Percentiles rank a stretch among this genome's conserved stretches.
Conservation (phyloP, 2,797 vertebrate genomes). For the Otus scops region DNA sequence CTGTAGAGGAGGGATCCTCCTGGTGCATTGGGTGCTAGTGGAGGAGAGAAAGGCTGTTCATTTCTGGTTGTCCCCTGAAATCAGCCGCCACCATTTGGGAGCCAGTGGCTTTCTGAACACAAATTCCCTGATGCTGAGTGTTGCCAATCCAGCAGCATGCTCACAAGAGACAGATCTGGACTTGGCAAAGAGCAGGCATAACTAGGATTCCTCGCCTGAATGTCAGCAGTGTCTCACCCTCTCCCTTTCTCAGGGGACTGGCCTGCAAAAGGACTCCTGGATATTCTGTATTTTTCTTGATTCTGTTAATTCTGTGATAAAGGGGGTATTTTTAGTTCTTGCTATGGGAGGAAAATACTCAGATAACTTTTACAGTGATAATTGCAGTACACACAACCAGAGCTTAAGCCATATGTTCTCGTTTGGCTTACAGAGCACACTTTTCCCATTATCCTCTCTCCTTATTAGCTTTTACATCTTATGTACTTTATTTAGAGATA, state of each 20-base stretch:
- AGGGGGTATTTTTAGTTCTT: neutral
- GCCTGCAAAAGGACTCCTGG: neutral
- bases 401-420: neutral
- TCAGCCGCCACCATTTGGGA: neutral
- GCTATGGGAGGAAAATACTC: neutral
- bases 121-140: neutral
- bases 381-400: neutral
- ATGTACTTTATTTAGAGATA: neutral
- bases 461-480: neutral
- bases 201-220: conserved; percentile 15
- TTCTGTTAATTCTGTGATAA: neutral
- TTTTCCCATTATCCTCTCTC: neutral
- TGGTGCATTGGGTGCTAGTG: too few species aligned
- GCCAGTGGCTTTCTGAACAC: neutral
- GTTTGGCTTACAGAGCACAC: neutral
- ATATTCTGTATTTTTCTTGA: neutral
- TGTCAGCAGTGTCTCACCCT: neutral
- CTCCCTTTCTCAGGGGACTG: neutral
- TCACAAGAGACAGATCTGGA: neutral
- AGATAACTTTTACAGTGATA: neutral
- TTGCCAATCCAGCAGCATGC: neutral
- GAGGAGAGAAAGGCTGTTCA: neutral
- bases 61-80: neutral
- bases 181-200: conserved; percentile 27
- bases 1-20: neutral